These are phyloP conservation scores for Catagonus wagneri DNA, from an alignment of 2,113 vertebrate genomes.

Conservation along the genomic window DNA sequence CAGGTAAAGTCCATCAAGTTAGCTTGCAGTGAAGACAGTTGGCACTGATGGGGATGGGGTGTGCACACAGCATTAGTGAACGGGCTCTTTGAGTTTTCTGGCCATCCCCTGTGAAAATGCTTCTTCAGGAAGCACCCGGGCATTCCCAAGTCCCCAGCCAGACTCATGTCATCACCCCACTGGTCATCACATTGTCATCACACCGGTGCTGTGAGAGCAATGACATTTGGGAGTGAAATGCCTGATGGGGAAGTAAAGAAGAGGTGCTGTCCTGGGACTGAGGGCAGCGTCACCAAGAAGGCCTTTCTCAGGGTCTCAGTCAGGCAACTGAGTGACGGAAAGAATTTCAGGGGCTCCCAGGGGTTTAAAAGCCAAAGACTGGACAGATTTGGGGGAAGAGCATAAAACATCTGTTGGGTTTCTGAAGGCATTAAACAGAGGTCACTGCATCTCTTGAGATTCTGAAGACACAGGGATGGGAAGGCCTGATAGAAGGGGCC, in stretches of 20 bases:
- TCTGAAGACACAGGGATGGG: neutral
- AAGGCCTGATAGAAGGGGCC: rapidly evolving
- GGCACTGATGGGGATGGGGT: too few species aligned
- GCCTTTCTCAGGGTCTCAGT: neutral
- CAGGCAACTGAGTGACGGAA: neutral
- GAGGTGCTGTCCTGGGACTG: neutral
- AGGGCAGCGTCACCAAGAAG: neutral
- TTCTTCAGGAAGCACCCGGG: neutral
- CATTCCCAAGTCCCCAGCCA: neutral
- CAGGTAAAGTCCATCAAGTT: neutral
- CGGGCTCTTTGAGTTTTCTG: neutral
- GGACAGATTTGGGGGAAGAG: neutral
- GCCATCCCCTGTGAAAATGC: neutral
- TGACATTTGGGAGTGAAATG: neutral
- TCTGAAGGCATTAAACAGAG: neutral
- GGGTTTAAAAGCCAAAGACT: neutral
- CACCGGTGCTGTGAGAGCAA: rapidly evolving
- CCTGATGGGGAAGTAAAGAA: neutral
- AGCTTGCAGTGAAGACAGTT: neutral
- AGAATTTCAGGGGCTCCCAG: neutral
- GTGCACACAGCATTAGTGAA: rapidly evolving
- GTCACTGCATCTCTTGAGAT: neutral
- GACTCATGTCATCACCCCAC: neutral
- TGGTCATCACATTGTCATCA: too few species aligned
- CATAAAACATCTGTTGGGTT: neutral